Evolutionary conservation across 2,888 invertebrate genomes (phyloP).

Genomic region (Drosophila setosimentum): DNA sequence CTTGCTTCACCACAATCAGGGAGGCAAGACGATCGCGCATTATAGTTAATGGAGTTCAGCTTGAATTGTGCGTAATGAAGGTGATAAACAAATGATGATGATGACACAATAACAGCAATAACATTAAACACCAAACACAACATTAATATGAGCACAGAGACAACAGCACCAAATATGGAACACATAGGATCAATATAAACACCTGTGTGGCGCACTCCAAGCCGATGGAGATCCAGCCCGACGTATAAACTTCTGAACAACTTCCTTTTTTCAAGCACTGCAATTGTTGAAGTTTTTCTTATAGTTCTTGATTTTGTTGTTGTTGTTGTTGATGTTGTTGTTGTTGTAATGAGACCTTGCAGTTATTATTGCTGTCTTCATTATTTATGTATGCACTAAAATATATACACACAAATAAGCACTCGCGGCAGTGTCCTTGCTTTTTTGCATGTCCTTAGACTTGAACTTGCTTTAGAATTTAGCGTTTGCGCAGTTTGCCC

Average conservation of each 20-base stretch:
- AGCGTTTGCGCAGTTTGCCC: conserved; percentile 66
- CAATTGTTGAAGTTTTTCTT: conserved; percentile 14
- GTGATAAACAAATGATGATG: conserved; percentile 33
- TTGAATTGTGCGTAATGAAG: conserved; percentile 15
- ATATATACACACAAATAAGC: background rate
- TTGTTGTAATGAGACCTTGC: conserved; percentile 49
- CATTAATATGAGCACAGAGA: conserved; percentile 5
- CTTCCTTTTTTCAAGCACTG: conserved; percentile 15
- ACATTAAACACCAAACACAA: conserved; percentile 9
- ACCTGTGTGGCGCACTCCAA: conserved; percentile 83
- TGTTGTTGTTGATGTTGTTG: conserved; percentile 17
- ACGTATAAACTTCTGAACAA: conserved; percentile 33
- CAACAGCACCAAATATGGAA: conserved; percentile 50
- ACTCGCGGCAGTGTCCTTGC: conserved; percentile 33
- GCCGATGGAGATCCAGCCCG: conserved; percentile 84
- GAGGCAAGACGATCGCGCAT: conserved; percentile 86
- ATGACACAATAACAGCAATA: conserved; percentile 37
- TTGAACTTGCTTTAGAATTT: conserved; percentile 65
- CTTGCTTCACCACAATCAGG: conserved; percentile 85
- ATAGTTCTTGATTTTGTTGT: conserved; percentile 33
- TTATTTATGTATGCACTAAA: conserved; percentile 25
- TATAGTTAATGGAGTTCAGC: conserved; percentile 52
- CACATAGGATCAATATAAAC: conserved; percentile 74
- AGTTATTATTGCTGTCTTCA: conserved; percentile 39
- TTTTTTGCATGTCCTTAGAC: conserved; percentile 73